Evolutionary conservation across 2,888 invertebrate species (phyloP).

Genomic region (Oxytorus armatus): DNA sequence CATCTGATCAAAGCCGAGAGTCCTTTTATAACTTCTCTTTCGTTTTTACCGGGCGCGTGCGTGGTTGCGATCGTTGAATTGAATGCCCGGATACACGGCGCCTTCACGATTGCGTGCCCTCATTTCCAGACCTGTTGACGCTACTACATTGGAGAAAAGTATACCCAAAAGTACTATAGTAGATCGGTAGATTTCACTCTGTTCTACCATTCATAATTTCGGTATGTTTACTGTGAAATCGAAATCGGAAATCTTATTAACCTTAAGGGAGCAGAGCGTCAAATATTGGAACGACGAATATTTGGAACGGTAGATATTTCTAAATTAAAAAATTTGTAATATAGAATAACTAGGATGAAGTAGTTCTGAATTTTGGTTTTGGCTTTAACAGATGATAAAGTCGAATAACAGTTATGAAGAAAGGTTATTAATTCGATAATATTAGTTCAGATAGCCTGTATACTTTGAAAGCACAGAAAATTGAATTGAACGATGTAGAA

Average conservation of each 20-base stretch:
- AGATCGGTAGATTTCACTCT: constrained; percentile 4
- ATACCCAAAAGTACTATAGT: not conserved
- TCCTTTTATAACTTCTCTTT: constrained; percentile 37
- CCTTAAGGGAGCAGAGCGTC: not conserved
- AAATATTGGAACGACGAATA: too few relatives aligned
- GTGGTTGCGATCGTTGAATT: constrained; percentile 73
- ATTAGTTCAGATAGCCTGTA: too few relatives aligned
- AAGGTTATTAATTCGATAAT: too few relatives aligned
- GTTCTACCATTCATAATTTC: not conserved
- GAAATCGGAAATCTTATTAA: not conserved
- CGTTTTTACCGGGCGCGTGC: constrained; percentile 48
- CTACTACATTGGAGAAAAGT: constrained; percentile 17
- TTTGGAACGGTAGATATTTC: too few relatives aligned
- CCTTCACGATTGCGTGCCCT: constrained; percentile 74
- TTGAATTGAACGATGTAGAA: too few relatives aligned
- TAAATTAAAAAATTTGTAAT: too few relatives aligned
- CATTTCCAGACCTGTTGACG: constrained; percentile 53
- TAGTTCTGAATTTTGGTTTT: too few relatives aligned
- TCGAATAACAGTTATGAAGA: too few relatives aligned
- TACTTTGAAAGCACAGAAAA: too few relatives aligned
- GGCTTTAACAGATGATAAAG: too few relatives aligned
- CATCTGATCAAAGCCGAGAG: constrained; percentile 11
- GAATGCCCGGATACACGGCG: constrained; percentile 81
- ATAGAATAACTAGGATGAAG: too few relatives aligned
- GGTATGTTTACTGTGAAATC: not conserved